phyloP scores from a whole-genome alignment of 2,113 vertebrate genomes.

The Cyanoliseus patagonus region DNA sequence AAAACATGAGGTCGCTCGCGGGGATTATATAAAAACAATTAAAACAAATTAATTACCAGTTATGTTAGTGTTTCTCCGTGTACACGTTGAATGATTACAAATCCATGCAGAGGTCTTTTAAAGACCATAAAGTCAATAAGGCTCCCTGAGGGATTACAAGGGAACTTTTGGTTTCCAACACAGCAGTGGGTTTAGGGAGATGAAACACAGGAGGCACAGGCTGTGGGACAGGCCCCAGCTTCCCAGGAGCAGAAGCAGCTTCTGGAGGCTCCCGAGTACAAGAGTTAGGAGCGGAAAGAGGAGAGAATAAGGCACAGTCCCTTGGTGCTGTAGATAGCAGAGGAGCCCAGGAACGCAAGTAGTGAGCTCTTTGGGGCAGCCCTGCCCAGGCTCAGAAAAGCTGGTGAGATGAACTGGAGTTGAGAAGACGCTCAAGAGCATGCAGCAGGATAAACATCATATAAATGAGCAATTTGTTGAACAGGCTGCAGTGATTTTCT shows the following conservation, averaged over 20 bases:
- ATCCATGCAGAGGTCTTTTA: constrained; percentile 43
- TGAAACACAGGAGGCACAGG: background rate
- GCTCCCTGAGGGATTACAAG: background rate
- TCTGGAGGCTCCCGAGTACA: background rate
- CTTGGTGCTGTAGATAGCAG: background rate
- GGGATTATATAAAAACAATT: constrained; percentile 75
- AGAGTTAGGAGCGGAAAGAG: background rate
- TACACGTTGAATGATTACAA: constrained; percentile 49
- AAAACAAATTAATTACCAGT: constrained; percentile 76
- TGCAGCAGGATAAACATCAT: fast-evolving
- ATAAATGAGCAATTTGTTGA: background rate
- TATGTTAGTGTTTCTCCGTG: constrained; percentile 48
- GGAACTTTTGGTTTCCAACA: background rate
- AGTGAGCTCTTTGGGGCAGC: background rate
- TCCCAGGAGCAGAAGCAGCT: background rate
- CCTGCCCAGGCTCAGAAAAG: background rate
- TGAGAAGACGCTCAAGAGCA: background rate
- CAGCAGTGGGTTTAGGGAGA: background rate
- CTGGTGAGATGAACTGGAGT: background rate
- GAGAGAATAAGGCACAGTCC: background rate
- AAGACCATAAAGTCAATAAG: constrained; percentile 39
- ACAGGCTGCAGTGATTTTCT: background rate
- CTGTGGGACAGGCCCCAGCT: background rate
- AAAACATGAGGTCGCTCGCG: constrained; percentile 70
- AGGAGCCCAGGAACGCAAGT: background rate